Evolutionary conservation across 2,797 vertebrate genomes (phyloP).

Genomic region (Myripristis murdjan): DNA sequence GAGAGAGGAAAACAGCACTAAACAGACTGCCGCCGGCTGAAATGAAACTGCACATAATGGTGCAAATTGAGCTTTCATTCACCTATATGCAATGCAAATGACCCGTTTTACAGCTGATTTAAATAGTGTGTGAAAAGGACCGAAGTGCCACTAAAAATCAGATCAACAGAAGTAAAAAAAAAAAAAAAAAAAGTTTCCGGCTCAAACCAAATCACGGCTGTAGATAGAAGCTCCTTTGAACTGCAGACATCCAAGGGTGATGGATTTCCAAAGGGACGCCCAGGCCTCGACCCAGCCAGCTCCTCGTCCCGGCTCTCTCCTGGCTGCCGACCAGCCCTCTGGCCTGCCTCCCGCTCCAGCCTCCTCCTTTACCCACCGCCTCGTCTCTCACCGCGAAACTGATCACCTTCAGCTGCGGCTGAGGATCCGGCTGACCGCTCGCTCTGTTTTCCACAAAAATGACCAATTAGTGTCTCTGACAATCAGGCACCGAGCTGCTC

Average conservation of each 20-base stretch:
- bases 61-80: too few relatives aligned
- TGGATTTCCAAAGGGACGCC: background rate
- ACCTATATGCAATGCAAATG: too few relatives aligned
- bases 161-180: too few relatives aligned
- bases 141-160: too few relatives aligned
- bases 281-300: background rate
- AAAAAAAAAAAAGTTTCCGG: too few relatives aligned
- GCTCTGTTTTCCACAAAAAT: constrained; percentile 46
- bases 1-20: too few relatives aligned
- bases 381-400: background rate
- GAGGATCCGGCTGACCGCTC: constrained; percentile 19
- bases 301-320: background rate
- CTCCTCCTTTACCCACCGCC: background rate
- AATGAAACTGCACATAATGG: too few relatives aligned
- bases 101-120: too few relatives aligned
- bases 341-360: background rate
- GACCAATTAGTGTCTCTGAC: constrained; percentile 64
- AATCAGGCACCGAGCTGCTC: constrained; percentile 36
- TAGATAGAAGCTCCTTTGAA: background rate
- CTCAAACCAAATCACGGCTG: background rate
- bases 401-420: constrained; percentile 29
- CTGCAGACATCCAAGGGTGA: background rate
- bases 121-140: too few relatives aligned
- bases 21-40: too few relatives aligned
- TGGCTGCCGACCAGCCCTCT: too few relatives aligned